Evolutionary conservation across 2,113 vertebrate genomes (phyloP).

Genomic region (Heterochromis multidens): DNA sequence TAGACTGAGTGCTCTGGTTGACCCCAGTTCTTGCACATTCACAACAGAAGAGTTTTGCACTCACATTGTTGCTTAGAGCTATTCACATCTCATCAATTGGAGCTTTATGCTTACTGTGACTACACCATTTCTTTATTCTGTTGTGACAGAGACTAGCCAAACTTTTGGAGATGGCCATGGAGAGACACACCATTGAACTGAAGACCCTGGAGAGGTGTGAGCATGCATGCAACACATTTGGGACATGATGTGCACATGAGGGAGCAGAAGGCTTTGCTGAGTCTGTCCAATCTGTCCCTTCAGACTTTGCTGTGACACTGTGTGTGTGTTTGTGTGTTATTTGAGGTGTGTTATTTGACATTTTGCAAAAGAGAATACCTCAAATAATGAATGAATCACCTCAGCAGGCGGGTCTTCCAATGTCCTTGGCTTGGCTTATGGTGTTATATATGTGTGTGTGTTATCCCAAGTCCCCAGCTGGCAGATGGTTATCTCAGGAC

Average conservation of each 20-base stretch:
- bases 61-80: background rate
- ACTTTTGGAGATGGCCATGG: slow-evolving; percentile 85
- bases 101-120: slow-evolving; percentile 14
- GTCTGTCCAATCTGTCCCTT: slow-evolving; percentile 33
- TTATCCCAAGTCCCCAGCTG: slow-evolving; percentile 43
- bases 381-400: slow-evolving; percentile 43
- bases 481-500: slow-evolving; percentile 59
- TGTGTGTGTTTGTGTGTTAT: background rate
- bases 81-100: background rate
- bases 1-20: background rate
- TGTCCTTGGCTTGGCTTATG: slow-evolving; percentile 25
- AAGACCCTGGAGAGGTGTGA: slow-evolving; percentile 84
- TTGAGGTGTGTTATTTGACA: slow-evolving; percentile 50
- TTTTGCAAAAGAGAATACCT: slow-evolving; percentile 46
- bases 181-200: slow-evolving; percentile 83
- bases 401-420: slow-evolving; percentile 9
- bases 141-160: slow-evolving; percentile 83
- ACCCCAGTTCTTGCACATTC: background rate
- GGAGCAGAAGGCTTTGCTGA: slow-evolving; percentile 13
- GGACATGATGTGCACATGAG: slow-evolving; percentile 22
- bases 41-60: background rate
- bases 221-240: slow-evolving; percentile 35
- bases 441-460: background rate
- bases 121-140: slow-evolving; percentile 31
- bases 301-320: slow-evolving; percentile 11